Percentiles rank a stretch among this genome's conserved stretches.
phyloP scores from a whole-genome alignment of 2,888 invertebrate species.

The Leptarthrus brevirostris region DNA sequence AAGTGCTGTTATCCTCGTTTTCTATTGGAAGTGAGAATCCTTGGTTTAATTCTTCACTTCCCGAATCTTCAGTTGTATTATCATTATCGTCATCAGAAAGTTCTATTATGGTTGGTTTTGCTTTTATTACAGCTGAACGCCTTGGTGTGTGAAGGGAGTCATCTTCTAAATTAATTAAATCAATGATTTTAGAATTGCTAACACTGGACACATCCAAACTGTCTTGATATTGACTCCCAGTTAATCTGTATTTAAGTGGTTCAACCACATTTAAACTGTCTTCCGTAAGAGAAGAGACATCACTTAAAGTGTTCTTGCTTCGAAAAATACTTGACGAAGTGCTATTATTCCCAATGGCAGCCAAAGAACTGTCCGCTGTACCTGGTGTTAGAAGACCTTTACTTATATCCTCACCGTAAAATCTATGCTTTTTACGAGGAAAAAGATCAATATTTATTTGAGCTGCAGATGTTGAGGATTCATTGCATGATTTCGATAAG shows the following conservation, averaged over 20 bases:
- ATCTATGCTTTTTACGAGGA: slow-evolving; percentile 3
- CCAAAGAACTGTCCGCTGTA: background rate
- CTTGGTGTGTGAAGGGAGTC: slow-evolving; percentile 46
- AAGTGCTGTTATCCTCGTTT: slow-evolving; percentile 3
- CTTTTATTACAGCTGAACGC: background rate
- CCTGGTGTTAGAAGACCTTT: background rate
- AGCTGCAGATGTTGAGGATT: background rate
- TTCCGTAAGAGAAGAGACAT: slow-evolving; percentile 36
- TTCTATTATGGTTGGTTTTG: slow-evolving; percentile 45
- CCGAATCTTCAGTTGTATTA: slow-evolving; percentile 33
- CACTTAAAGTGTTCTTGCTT: slow-evolving; percentile 36
- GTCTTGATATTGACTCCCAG: slow-evolving; percentile 26
- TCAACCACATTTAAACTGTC: slow-evolving; percentile 26
- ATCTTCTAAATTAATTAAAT: slow-evolving; percentile 53
- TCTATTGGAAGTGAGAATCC: slow-evolving; percentile 43
- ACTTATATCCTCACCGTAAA: slow-evolving; percentile 19
- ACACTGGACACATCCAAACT: background rate
- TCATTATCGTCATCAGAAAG: slow-evolving; percentile 57
- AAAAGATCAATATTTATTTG: background rate
- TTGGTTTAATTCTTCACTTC: slow-evolving; percentile 11
- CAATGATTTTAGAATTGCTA: slow-evolving; percentile 2
- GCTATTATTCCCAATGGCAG: background rate
- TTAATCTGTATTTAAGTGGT: background rate
- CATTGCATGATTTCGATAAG: background rate
- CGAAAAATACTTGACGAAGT: background rate